Conservation (phyloP, 2,888 invertebrate species). For the Stegana nigrithorax region DNA sequence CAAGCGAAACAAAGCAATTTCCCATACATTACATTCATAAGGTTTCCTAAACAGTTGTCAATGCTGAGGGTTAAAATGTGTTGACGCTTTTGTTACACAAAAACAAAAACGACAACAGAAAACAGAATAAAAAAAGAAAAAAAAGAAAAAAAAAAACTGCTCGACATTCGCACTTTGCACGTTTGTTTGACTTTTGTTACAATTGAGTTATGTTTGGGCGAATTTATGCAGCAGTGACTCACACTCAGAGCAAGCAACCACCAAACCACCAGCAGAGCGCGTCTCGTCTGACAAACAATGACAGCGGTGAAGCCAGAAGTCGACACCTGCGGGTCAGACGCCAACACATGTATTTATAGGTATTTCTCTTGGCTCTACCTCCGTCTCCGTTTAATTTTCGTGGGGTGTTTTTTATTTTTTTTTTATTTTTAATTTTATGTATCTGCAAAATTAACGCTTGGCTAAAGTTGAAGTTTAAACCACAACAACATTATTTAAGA, state of each 20-base stretch:
- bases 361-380: not conserved
- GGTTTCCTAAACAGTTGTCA: too few relatives aligned
- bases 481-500: not conserved
- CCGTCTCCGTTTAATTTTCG: too few relatives aligned
- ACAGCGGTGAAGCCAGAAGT: conserved; percentile 31
- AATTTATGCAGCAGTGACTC: not conserved
- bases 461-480: not conserved
- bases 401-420: not conserved
- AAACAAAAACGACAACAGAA: not conserved
- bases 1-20: not conserved
- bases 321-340: conserved; percentile 58
- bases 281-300: not conserved
- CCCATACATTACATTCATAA: not conserved
- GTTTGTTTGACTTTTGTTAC: conserved; percentile 11
- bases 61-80: conserved; percentile 7
- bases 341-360: conserved; percentile 57
- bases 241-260: not conserved
- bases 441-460: not conserved
- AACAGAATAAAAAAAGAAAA: not conserved
- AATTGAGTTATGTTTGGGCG: conserved; percentile 1
- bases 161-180: conserved; percentile 7
- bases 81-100: not conserved
- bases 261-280: conserved; percentile 26
- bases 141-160: not conserved
- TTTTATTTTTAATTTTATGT: not conserved